phyloP scores from a whole-genome alignment of 2,113 vertebrate species.

The Nipponia nippon region DNA sequence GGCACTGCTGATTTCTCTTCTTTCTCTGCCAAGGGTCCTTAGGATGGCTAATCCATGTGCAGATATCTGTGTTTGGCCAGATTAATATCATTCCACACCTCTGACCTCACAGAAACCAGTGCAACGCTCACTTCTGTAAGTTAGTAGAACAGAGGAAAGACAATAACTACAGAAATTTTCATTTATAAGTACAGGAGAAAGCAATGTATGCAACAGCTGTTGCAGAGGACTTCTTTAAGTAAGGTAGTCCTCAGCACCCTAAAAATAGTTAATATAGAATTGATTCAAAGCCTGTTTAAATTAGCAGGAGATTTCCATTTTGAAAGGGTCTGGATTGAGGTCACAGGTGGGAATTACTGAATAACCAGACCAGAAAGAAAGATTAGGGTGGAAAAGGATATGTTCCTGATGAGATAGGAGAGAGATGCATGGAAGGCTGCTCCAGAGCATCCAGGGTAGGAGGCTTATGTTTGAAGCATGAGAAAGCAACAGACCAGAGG shows the following conservation, averaged over 20 bases:
- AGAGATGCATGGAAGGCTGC: neutral
- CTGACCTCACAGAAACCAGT: neutral
- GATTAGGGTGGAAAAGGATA: slow-evolving; percentile 11
- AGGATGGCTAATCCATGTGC: neutral
- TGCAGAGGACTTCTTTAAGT: neutral
- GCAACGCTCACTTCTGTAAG: neutral
- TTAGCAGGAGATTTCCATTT: neutral
- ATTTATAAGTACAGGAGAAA: neutral
- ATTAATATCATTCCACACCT: neutral
- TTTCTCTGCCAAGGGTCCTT: neutral
- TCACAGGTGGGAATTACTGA: neutral
- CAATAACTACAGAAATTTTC: neutral
- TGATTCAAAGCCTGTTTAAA: neutral
- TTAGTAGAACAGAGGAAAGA: neutral
- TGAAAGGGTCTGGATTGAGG: neutral
- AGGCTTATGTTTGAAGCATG: neutral
- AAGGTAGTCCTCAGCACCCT: neutral
- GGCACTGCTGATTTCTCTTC: neutral
- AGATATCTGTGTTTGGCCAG: neutral
- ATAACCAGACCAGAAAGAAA: slow-evolving; percentile 18
- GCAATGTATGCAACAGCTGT: neutral
- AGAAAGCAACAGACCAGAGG: neutral
- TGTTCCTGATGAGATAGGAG: slow-evolving; percentile 5
- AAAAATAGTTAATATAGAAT: neutral
- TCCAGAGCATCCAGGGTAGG: neutral